Percentiles rank a stretch among this genome's conserved stretches.
Conservation (phyloP, 2,113 vertebrate genomes). For the Mobula hypostoma region DNA sequence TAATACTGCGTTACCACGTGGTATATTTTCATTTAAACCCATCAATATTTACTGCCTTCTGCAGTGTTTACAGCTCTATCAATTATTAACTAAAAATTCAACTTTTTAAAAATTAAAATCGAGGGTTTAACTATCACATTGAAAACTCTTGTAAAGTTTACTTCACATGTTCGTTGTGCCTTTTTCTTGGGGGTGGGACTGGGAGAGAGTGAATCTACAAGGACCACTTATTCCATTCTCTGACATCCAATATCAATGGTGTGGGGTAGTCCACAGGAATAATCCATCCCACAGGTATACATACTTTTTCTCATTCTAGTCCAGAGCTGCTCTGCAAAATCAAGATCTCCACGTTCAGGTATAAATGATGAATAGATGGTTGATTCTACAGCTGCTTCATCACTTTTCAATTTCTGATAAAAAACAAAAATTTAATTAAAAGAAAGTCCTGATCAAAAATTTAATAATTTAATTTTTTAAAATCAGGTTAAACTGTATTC, state of each 20-base stretch:
- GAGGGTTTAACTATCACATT: background rate
- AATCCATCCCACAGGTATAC: conserved; percentile 43
- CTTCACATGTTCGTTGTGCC: background rate
- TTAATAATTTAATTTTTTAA: background rate
- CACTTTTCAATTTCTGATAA: conserved; percentile 52
- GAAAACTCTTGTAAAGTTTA: background rate
- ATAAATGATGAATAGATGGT: conserved; percentile 63
- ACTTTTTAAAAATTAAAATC: background rate
- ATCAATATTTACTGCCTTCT: background rate
- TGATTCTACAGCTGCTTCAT: conserved; percentile 55
- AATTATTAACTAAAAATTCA: background rate
- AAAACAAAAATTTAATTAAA: background rate
- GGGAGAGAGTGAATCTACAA: background rate
- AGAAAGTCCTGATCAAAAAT: conserved; percentile 1
- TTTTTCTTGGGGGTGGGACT: background rate
- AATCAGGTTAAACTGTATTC: background rate
- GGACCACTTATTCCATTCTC: background rate
- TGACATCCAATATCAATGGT: background rate
- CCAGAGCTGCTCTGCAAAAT: conserved; percentile 90
- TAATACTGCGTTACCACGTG: background rate
- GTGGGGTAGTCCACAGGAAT: too few relatives aligned
- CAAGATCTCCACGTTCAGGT: conserved; percentile 73
- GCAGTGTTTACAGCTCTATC: background rate
- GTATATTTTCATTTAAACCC: background rate
- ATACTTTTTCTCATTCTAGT: conserved; percentile 78